Percentiles rank a stretch among this genome's conserved stretches.
These are phyloP conservation scores for Gasterosteus aculeatus DNA, from an alignment of 2,113 vertebrate genomes.

Conservation along the genomic window DNA sequence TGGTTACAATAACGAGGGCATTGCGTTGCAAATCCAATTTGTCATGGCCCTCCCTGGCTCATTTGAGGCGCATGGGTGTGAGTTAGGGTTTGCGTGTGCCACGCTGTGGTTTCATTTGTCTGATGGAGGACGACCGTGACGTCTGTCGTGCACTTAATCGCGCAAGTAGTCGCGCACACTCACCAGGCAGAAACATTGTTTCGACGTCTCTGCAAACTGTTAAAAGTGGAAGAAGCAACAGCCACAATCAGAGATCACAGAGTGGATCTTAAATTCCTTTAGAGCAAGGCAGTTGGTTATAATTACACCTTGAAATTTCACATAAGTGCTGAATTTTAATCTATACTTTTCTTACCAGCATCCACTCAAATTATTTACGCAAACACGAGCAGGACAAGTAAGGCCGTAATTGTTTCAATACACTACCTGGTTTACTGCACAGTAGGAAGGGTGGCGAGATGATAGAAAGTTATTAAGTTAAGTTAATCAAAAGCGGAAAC, in stretches of 20 bases:
- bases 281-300: not conserved
- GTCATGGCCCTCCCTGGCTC: slow-evolving; percentile 47
- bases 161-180: not conserved
- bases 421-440: slow-evolving; percentile 11
- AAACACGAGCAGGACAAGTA: slow-evolving; percentile 12
- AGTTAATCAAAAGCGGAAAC: slow-evolving; percentile 16
- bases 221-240: not conserved
- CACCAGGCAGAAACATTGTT: not conserved
- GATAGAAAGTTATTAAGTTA: slow-evolving; percentile 3
- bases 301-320: not conserved
- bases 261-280: not conserved
- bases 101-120: slow-evolving; percentile 1
- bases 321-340: slow-evolving; percentile 12
- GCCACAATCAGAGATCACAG: not conserved
- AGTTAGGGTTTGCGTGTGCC: slow-evolving; percentile 18
- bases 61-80: slow-evolving; percentile 41
- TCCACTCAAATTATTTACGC: slow-evolving; percentile 6
- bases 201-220: not conserved
- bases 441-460: not conserved
- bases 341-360: not conserved
- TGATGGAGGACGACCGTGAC: not conserved
- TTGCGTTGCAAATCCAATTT: slow-evolving; percentile 71
- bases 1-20: slow-evolving; percentile 76
- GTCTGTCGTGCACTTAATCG: not conserved
- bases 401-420: slow-evolving; percentile 6